A percentile compares a stretch with the other conserved stretches of the same genome.
Evolutionary conservation across 2,113 vertebrate species (phyloP).

Genomic region (Rousettus leschenaultii): DNA sequence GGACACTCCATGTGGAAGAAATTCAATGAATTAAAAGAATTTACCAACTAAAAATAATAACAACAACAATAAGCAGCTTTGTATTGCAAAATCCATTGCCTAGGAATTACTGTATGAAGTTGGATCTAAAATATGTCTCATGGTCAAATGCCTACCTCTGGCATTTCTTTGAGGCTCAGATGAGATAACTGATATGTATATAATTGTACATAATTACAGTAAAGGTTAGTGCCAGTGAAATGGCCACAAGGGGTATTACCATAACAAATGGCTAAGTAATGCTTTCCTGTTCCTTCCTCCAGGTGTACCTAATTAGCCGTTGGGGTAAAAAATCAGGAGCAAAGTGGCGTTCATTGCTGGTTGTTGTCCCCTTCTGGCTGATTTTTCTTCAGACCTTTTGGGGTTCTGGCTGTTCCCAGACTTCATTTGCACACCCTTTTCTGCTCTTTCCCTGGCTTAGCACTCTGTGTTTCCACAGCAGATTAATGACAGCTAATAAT

Average conservation of each 20-base stretch:
- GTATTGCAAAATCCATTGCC: not conserved
- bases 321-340: conserved; percentile 59
- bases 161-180: not conserved
- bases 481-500: conserved; percentile 99
- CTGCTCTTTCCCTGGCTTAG: conserved; percentile 82
- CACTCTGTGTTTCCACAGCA: conserved; percentile 89
- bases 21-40: not conserved
- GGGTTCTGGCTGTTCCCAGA: conserved; percentile 79
- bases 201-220: conserved; percentile 35
- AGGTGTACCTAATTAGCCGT: not conserved
- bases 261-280: not conserved
- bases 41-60: not conserved
- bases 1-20: not conserved
- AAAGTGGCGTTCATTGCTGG: conserved; percentile 70
- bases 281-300: not conserved
- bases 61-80: not conserved
- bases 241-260: not conserved
- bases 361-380: conserved; percentile 70
- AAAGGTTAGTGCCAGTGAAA: conserved; percentile 27
- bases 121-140: not conserved
- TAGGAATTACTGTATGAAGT: not conserved
- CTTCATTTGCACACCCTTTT: conserved; percentile 86
- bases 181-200: not conserved
- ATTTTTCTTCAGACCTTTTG: conserved; percentile 88
- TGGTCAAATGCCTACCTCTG: not conserved